Conservation (phyloP, 2,888 invertebrate genomes). For the Toxonevra muliebris region DNA sequence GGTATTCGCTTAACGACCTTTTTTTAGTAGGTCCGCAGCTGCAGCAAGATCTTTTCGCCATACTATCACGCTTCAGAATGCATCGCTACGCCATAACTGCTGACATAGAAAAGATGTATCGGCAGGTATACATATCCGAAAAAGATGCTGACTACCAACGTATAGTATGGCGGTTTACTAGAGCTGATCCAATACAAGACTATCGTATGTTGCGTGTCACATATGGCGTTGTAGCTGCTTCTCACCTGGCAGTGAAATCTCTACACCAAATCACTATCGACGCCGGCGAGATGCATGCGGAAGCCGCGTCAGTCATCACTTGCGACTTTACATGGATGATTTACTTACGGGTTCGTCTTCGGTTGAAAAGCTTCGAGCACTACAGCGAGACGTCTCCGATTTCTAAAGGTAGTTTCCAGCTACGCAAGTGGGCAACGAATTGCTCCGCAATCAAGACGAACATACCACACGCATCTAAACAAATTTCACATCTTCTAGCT, state of each 20-base stretch:
- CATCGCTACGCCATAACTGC: slow-evolving; percentile 35
- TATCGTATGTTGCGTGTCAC: slow-evolving; percentile 19
- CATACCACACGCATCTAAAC: not conserved
- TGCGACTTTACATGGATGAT: not conserved
- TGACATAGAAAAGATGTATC: slow-evolving; percentile 36
- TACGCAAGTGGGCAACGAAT: slow-evolving; percentile 11
- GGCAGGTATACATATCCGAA: slow-evolving; percentile 23
- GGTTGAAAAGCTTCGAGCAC: not conserved
- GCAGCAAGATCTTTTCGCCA: slow-evolving; percentile 27
- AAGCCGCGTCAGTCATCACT: not conserved
- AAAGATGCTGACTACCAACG: slow-evolving; percentile 31
- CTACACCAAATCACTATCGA: not conserved
- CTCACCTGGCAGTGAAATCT: slow-evolving; percentile 16
- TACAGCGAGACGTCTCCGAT: slow-evolving; percentile 14
- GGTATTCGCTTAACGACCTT: slow-evolving; percentile 10
- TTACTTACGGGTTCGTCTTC: slow-evolving; percentile 5
- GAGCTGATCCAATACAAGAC: slow-evolving; percentile 6
- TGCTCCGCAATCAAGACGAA: not conserved
- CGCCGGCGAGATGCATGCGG: not conserved
- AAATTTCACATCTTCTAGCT: slow-evolving; percentile 6
- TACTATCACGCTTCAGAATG: slow-evolving; percentile 26
- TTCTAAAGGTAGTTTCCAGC: slow-evolving; percentile 15
- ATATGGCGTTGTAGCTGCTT: slow-evolving; percentile 9
- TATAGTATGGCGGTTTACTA: not conserved
- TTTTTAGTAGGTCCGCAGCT: slow-evolving; percentile 11